A percentile compares a stretch with the other conserved stretches of the same genome.
Evolutionary conservation across 2,888 invertebrate genomes (phyloP).

Genomic region (Acrocera orbiculus): DNA sequence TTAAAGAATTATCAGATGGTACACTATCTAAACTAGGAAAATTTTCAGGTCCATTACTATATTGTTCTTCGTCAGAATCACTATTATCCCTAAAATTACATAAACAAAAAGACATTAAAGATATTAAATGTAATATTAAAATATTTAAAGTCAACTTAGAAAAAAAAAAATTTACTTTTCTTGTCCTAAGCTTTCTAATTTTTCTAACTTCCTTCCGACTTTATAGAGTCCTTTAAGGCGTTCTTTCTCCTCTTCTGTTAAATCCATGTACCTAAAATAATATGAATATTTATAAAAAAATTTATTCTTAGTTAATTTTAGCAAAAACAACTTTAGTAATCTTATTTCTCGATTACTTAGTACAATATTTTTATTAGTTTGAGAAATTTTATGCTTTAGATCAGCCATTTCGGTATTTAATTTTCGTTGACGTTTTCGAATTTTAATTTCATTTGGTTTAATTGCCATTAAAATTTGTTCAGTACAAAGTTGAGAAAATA

Average conservation of each 20-base stretch:
- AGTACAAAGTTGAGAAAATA: constrained; percentile 70
- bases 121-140: constrained; percentile 2
- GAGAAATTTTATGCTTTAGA: constrained; percentile 60
- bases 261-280: constrained; percentile 59
- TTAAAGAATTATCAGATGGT: constrained; percentile 50
- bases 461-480: constrained; percentile 77
- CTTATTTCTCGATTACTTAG: constrained; percentile 83
- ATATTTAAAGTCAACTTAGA: too few relatives aligned
- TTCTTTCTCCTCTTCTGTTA: constrained; percentile 83
- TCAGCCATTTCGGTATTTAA: constrained; percentile 83
- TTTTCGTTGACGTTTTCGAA: constrained; percentile 75
- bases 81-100: constrained; percentile 39
- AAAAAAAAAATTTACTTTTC: constrained; percentile 34
- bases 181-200: constrained; percentile 64
- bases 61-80: constrained; percentile 54
- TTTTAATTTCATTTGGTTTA: constrained; percentile 67
- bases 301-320: not conserved
- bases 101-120: constrained; percentile 1
- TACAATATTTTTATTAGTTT: constrained; percentile 71
- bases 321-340: constrained; percentile 42
- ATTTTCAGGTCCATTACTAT: constrained; percentile 50
- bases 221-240: constrained; percentile 80
- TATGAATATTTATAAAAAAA: not conserved
- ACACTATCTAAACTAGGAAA: constrained; percentile 68
- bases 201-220: constrained; percentile 81